These are phyloP conservation scores for Microplitis demolitor DNA, from an alignment of 1,140 invertebrate species.

Conservation along the genomic window DNA sequence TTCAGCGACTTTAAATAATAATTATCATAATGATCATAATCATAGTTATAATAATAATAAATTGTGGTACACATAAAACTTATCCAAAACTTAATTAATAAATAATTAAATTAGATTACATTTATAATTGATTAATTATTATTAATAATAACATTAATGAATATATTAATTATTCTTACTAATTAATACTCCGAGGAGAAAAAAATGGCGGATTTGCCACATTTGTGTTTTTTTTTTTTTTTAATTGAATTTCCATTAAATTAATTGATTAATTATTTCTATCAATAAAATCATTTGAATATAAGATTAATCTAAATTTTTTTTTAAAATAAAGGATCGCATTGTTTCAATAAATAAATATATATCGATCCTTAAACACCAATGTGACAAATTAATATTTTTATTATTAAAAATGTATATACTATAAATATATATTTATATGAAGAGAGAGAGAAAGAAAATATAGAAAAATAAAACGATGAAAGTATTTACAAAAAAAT, in stretches of 20 bases:
- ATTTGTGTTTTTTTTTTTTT: conserved; percentile 40
- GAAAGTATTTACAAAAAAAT: neutral
- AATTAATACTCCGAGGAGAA: conserved; percentile 53
- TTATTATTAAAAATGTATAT: conserved; percentile 4
- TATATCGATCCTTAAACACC: conserved; percentile 7
- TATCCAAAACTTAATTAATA: conserved; percentile 60
- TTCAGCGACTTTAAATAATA: conserved; percentile 12
- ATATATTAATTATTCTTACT: conserved; percentile 63
- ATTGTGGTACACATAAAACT: conserved; percentile 45
- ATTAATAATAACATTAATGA: conserved; percentile 61
- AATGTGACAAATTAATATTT: conserved; percentile 25
- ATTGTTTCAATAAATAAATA: conserved; percentile 23
- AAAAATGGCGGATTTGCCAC: conserved; percentile 32
- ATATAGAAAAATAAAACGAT: conserved; percentile 4
- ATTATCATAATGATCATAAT: conserved; percentile 29
- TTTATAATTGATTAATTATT: conserved; percentile 43
- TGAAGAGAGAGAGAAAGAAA: neutral
- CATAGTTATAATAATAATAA: conserved; percentile 34
- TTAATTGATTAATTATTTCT: conserved; percentile 37
- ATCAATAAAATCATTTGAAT: conserved; percentile 37
- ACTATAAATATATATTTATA: conserved; percentile 1
- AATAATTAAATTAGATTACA: conserved; percentile 63
- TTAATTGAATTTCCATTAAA: conserved; percentile 5
- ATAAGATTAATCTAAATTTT: conserved; percentile 31
- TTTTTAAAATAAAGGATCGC: conserved; percentile 16